These are phyloP conservation scores for Canis aureus DNA, from an alignment of 2,113 vertebrate genomes.

Conservation along the genomic window DNA sequence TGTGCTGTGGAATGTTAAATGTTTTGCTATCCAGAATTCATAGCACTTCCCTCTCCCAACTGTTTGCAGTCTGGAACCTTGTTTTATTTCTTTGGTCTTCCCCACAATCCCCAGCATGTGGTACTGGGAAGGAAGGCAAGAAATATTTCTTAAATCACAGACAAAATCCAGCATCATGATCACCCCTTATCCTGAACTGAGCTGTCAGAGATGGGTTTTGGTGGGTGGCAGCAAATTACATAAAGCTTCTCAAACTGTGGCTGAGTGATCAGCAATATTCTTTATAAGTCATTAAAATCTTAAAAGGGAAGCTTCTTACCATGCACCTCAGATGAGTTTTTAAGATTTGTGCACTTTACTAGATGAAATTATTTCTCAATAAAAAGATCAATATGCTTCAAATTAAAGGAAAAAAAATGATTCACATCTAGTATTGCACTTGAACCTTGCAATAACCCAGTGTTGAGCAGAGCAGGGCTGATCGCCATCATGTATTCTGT, in stretches of 20 bases:
- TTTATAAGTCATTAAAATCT: conserved; percentile 63
- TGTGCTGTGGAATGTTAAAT: neutral
- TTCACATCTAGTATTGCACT: neutral
- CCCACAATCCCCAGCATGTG: neutral
- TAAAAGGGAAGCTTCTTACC: conserved; percentile 47
- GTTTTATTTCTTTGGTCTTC: neutral
- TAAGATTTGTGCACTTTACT: neutral
- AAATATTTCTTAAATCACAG: conserved; percentile 30
- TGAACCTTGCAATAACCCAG: neutral
- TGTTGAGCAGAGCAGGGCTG: neutral
- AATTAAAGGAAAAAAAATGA: conserved; percentile 1
- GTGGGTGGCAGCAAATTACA: conserved; percentile 62
- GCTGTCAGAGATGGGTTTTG: conserved; percentile 25
- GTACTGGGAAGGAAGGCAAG: neutral
- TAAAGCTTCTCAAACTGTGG: conserved; percentile 69
- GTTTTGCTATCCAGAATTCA: conserved; percentile 14
- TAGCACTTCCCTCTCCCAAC: neutral
- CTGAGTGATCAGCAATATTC: conserved; percentile 61
- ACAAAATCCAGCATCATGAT: neutral
- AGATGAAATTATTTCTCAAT: conserved; percentile 27
- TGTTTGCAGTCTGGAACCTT: neutral
- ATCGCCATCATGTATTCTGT: too few species aligned
- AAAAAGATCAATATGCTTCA: neutral
- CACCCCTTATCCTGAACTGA: neutral
- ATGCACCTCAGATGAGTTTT: neutral